These are phyloP conservation scores for Microcebus jonahi DNA, from an alignment of 2,113 vertebrate genomes.

Conservation along the genomic window DNA sequence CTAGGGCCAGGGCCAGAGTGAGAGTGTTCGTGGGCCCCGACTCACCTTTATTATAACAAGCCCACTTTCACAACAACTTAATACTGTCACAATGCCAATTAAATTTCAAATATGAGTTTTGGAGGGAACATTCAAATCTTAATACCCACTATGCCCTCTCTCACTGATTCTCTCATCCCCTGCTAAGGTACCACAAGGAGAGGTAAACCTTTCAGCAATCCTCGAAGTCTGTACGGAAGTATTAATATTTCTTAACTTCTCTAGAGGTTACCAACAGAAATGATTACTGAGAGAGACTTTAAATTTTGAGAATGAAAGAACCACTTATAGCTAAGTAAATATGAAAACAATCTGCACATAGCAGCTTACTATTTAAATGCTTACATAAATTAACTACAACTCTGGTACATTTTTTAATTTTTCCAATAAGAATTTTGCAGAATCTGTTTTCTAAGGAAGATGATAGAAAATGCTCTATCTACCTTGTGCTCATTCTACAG, in stretches of 20 bases:
- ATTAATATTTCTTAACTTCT: neutral
- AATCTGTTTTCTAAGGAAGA: neutral
- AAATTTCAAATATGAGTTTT: no score
- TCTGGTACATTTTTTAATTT: neutral
- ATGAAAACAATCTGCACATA: neutral
- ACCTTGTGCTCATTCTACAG: neutral
- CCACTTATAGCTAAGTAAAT: neutral
- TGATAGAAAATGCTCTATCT: neutral
- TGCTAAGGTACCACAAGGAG: neutral
- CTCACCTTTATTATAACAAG: neutral
- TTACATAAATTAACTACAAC: neutral
- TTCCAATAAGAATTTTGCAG: conserved; percentile 19
- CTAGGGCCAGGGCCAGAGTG: neutral
- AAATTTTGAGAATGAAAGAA: neutral
- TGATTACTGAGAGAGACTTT: neutral
- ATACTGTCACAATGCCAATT: no score
- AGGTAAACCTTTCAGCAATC: neutral
- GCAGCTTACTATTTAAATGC: neutral
- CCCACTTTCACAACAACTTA: neutral
- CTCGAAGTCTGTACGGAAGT: neutral
- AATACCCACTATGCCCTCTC: neutral
- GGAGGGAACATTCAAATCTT: neutral
- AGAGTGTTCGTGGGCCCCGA: neutral
- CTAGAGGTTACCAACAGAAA: neutral
- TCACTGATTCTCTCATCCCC: neutral